phyloP scores from a whole-genome alignment of 2,888 invertebrate species.

The Erebia palarica region DNA sequence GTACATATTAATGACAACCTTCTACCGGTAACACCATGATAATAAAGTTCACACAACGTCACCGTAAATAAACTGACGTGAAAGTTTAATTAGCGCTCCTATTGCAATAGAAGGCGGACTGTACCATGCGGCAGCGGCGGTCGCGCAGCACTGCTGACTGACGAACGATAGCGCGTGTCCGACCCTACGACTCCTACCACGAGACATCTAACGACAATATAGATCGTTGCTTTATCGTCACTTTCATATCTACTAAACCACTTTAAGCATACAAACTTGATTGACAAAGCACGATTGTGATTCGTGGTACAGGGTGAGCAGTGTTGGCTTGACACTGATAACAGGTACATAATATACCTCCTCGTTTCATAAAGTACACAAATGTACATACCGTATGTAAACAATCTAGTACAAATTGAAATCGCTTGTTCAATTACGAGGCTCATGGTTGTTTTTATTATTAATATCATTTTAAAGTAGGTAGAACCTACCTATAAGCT shows the following conservation, averaged over 20 bases:
- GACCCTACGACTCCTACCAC: constrained; percentile 73
- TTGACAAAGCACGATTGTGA: constrained; percentile 46
- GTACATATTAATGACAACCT: constrained; percentile 56
- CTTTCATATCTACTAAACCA: constrained; percentile 21
- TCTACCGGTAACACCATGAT: constrained; percentile 57
- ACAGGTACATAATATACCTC: constrained; percentile 50
- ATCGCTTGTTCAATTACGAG: constrained; percentile 24
- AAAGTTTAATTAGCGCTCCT: constrained; percentile 60
- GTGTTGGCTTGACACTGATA: constrained; percentile 63
- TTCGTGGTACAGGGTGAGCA: constrained; percentile 55
- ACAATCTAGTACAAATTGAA: constrained; percentile 45
- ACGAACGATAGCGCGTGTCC: constrained; percentile 77
- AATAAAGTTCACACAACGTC: constrained; percentile 68
- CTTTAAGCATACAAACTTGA: constrained; percentile 32
- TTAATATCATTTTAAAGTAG: neutral
- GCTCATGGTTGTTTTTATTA: neutral
- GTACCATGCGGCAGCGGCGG: constrained; percentile 70
- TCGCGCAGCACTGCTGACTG: constrained; percentile 76
- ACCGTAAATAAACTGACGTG: constrained; percentile 69
- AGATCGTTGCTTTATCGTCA: constrained; percentile 49
- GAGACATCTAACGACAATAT: constrained; percentile 53
- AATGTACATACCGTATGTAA: constrained; percentile 47
- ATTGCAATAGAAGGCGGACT: constrained; percentile 53
- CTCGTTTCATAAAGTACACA: constrained; percentile 36
- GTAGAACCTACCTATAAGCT: neutral